Percentiles rank a stretch among this genome's conserved stretches.
Conservation (phyloP, 2,797 vertebrate species). For the Sebastes alutus region DNA sequence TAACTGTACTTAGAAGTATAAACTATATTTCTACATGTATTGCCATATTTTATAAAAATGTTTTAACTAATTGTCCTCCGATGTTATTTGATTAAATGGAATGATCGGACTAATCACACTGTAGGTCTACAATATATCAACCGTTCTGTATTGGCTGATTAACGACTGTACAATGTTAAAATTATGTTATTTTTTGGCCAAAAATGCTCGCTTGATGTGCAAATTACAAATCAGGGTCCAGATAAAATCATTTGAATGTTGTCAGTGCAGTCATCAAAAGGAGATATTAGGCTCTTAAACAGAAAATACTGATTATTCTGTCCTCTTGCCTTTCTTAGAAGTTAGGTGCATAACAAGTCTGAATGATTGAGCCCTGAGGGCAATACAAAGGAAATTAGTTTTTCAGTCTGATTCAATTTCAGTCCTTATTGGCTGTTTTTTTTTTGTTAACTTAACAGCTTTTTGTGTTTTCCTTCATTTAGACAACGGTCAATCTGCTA, state of each 20-base stretch:
- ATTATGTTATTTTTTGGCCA: neutral
- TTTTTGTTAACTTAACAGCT: neutral
- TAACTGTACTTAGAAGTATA: neutral
- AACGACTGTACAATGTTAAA: neutral
- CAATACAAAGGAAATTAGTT: constrained; percentile 34
- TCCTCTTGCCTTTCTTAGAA: neutral
- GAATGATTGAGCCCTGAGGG: constrained; percentile 24
- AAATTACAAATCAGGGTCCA: neutral
- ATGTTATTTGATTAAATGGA: neutral
- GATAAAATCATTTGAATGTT: constrained; percentile 1
- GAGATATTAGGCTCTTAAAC: neutral
- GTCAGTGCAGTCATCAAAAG: neutral
- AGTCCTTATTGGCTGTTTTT: constrained; percentile 1
- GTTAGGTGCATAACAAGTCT: constrained; percentile 4
- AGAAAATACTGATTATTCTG: neutral
- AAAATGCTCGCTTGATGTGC: neutral
- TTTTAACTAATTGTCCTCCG: neutral
- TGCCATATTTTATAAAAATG: neutral
- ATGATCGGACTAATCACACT: neutral
- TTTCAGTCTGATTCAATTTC: constrained; percentile 45
- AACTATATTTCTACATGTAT: neutral
- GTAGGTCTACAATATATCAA: neutral
- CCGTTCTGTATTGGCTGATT: neutral
- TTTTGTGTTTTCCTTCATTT: constrained; percentile 33
- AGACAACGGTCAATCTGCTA: constrained; percentile 2